Conservation (phyloP, 2,797 vertebrate species). For the Anomalospiza imberbis region DNA sequence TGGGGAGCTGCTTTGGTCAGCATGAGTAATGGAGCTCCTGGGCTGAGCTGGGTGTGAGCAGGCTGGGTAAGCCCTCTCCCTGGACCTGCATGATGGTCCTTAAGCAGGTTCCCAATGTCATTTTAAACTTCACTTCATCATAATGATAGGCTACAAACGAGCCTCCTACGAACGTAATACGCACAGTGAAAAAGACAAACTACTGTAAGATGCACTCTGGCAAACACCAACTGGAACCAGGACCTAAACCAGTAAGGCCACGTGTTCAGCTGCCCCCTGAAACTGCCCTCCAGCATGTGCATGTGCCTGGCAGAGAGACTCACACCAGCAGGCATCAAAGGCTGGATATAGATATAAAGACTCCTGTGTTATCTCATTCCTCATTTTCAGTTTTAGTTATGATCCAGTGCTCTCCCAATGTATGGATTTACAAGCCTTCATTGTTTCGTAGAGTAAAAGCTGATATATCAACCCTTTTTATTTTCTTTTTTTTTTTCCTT, state of each 20-base stretch:
- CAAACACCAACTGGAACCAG: not conserved
- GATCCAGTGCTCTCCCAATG: not conserved
- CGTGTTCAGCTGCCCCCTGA: not conserved
- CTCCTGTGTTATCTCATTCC: not conserved
- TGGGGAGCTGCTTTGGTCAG: not conserved
- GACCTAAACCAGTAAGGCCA: not conserved
- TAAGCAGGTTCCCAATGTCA: not conserved
- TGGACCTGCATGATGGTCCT: not conserved
- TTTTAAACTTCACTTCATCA: conserved; percentile 38
- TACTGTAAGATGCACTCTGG: not conserved
- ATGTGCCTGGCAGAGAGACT: not conserved
- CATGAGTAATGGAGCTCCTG: not conserved
- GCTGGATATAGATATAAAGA: not conserved
- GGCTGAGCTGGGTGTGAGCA: not conserved
- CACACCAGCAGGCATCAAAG: not conserved
- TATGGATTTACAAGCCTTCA: not conserved
- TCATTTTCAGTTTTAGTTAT: not conserved
- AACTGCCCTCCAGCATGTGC: not conserved
- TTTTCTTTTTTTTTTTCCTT: not conserved
- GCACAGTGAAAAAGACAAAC: not conserved
- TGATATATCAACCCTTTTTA: not conserved
- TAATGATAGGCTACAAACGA: not conserved
- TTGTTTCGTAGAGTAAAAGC: not conserved
- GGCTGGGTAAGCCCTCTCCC: not conserved
- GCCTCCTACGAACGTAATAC: not conserved